These are phyloP conservation scores for Gymnothorax javanicus DNA, from an alignment of 2,797 vertebrate genomes.

Conservation along the genomic window DNA sequence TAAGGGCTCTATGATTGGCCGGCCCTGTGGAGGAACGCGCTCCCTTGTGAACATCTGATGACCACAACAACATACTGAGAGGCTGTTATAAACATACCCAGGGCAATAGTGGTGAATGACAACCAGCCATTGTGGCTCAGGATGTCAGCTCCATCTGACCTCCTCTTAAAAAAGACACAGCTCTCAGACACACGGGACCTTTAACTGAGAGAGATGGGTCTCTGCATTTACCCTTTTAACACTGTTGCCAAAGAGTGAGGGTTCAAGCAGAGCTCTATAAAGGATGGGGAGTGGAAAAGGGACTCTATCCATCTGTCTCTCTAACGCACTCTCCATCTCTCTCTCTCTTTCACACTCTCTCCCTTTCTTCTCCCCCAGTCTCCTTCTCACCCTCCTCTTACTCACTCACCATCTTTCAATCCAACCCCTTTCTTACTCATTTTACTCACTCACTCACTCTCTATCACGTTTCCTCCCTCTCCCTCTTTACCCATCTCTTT, in stretches of 20 bases:
- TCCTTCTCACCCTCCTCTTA: too few species aligned
- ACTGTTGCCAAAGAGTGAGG: constrained; percentile 32
- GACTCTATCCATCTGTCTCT: constrained; percentile 38
- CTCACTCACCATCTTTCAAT: too few species aligned
- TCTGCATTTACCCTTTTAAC: constrained; percentile 26
- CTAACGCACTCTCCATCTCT: constrained; percentile 29
- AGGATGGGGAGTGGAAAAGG: background rate
- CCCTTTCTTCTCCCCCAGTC: too few species aligned
- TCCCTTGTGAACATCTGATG: background rate
- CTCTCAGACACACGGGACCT: constrained; percentile 25
- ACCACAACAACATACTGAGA: background rate
- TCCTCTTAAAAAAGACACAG: background rate
- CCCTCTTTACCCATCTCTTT: too few species aligned
- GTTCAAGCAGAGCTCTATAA: constrained; percentile 45
- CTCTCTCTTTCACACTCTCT: constrained; percentile 30
- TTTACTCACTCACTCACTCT: too few species aligned
- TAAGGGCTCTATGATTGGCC: background rate
- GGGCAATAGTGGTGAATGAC: background rate
- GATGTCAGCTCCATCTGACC: background rate
- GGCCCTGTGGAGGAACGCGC: background rate
- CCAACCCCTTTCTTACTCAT: too few species aligned
- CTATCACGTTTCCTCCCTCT: too few species aligned
- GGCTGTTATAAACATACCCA: background rate
- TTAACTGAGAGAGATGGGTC: constrained; percentile 32
- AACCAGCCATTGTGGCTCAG: background rate